These are phyloP conservation scores for Brachionus paranguensis DNA, from an alignment of 1,140 invertebrate genomes.

Conservation along the genomic window DNA sequence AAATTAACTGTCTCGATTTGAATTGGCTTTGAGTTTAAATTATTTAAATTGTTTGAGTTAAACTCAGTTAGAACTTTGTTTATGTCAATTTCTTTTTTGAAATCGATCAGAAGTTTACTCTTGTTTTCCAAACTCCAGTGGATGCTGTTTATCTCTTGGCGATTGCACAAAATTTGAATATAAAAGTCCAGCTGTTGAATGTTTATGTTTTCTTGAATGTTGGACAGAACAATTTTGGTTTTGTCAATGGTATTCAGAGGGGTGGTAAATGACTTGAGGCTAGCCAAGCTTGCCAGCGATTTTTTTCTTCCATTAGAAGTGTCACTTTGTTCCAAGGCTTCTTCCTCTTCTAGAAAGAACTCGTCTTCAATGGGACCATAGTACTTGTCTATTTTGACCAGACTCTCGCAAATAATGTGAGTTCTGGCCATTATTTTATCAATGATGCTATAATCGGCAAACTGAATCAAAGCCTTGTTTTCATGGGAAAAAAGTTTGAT, in stretches of 20 bases:
- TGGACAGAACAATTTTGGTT: background rate
- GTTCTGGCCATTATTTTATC: background rate
- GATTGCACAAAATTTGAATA: slow-evolving; percentile 13
- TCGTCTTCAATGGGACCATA: slow-evolving; percentile 25
- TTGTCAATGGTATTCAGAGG: background rate
- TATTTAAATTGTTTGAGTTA: background rate
- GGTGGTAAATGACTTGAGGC: background rate
- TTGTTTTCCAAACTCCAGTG: slow-evolving; percentile 35
- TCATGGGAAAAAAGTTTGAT: slow-evolving; percentile 31
- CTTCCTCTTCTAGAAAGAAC: slow-evolving; percentile 16
- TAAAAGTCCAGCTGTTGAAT: slow-evolving; percentile 36
- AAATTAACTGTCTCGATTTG: slow-evolving; percentile 25
- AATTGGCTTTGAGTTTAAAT: slow-evolving; percentile 21
- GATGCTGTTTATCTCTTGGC: slow-evolving; percentile 27
- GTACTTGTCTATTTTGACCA: slow-evolving; percentile 27
- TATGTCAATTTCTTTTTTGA: slow-evolving; percentile 39
- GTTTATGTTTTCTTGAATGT: slow-evolving; percentile 34
- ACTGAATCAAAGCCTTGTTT: slow-evolving; percentile 34
- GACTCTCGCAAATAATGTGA: slow-evolving; percentile 26
- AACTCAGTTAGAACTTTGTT: slow-evolving; percentile 24
- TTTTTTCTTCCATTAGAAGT: background rate
- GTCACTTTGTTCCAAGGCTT: background rate
- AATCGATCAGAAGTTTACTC: slow-evolving; percentile 30
- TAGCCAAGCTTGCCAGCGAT: background rate
- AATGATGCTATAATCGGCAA: background rate